Conservation (phyloP, 1,140 invertebrate species). For the Pteromalus puparum region DNA sequence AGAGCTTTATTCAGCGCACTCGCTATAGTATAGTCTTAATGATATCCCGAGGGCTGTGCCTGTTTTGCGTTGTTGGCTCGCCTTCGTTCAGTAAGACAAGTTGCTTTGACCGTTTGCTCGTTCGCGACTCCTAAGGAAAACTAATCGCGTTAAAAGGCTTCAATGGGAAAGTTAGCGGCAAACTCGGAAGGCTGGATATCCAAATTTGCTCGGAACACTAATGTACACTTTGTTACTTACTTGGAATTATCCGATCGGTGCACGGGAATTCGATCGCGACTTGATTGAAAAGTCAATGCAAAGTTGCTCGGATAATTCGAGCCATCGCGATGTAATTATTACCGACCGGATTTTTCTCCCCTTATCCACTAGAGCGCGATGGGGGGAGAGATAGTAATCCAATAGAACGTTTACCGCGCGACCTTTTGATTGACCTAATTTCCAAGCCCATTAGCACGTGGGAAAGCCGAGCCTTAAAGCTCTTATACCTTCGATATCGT, state of each 20-base stretch:
- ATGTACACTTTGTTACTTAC: no score
- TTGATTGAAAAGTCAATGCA: no score
- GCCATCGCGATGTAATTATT: neutral
- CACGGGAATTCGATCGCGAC: no score
- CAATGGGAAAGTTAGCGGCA: neutral
- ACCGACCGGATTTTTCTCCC: neutral
- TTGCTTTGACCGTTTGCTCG: neutral
- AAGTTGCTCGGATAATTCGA: no score
- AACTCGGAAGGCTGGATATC: no score
- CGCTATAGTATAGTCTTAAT: neutral
- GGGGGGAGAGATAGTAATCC: neutral
- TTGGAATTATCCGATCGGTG: no score
- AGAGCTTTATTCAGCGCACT: no score
- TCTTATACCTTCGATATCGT: neutral
- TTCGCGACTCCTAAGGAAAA: neutral
- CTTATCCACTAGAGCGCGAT: neutral
- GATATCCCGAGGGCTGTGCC: no score
- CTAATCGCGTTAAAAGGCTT: neutral
- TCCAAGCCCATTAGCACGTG: conserved; percentile 27
- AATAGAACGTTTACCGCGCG: neutral
- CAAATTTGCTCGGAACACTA: no score
- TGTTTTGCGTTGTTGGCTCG: no score
- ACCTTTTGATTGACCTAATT: conserved; percentile 40
- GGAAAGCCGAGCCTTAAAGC: conserved; percentile 2
- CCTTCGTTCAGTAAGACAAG: neutral